Base-by-base conservation (phyloP, 2,888 invertebrate genomes). In the Hyalella azteca region DNA sequence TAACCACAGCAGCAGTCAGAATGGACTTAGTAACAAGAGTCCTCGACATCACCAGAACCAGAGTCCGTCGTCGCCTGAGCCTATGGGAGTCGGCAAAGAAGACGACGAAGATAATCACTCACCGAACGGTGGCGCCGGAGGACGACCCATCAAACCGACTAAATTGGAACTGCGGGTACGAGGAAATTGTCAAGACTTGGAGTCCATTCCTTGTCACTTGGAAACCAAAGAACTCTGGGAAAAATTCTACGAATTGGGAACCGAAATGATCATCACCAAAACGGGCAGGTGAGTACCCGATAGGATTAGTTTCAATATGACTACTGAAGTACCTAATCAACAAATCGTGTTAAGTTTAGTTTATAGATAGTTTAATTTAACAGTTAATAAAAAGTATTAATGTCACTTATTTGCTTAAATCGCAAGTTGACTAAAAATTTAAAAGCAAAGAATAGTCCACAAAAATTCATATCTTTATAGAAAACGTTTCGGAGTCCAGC, bases 191-290 rank as follows among this genome's bases (percentile, higher is more conserved):
- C 94, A 95, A 86, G 95, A 95, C 86, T 91, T 95, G 87, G 90
- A 91, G 86, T 92, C 93, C 86, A 93, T 96, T 86, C 93, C 95
- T 86, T 97, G 97, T 89, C 94, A 95, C 87, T 90, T 98, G 86
- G 97, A 98, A 90, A 97, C 96, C 79, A 96, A 96, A 89, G 97
- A 97, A 86, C 90, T 98, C 19, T 98, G 97, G 97, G 95, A 96
- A 89, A 97, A 97, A 89, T 98, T 98, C 90, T 87, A 88, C 86
- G 89, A 90, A 78, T 87, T 90, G 41, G 90, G 90, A 29, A 90
- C 90, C 0, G 90, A 90, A 86, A 90, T 91, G 90, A 90, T 90
- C 85, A 91, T 91, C 85, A 90, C 90, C 0, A 90, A 90, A 86
- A 89, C 90, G 66, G 90, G 90, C 84, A 88, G 90, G 90, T 90